Conservation (phyloP, 2,113 vertebrate species). For the Perognathus longimembris region DNA sequence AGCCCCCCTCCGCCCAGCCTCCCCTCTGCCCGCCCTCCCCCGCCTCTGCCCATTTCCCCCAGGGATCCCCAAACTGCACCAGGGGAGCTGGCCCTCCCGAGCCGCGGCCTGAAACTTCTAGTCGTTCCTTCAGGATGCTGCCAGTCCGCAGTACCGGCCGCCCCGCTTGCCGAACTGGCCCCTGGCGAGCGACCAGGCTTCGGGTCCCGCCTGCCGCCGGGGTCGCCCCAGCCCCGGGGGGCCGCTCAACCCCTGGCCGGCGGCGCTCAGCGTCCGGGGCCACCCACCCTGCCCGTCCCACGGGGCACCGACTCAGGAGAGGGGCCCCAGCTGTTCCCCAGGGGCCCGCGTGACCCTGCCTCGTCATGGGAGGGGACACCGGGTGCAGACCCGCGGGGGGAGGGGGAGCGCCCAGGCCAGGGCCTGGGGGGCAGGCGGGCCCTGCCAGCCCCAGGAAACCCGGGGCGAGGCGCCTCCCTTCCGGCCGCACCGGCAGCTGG, state of each 20-base stretch:
- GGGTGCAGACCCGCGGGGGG: background rate
- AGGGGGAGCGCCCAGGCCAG: accelerated
- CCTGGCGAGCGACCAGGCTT: background rate
- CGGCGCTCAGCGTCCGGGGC: background rate
- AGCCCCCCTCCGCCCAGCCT: accelerated
- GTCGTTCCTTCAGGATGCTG: background rate
- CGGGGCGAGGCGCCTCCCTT: too few species aligned
- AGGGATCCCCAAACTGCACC: background rate
- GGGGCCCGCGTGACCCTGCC: too few species aligned
- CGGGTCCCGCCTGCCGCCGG: accelerated
- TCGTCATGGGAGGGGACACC: accelerated
- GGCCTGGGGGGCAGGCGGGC: too few species aligned
- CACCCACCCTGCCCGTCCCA: background rate
- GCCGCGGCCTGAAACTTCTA: background rate
- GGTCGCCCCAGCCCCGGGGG: background rate
- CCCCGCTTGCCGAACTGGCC: background rate
- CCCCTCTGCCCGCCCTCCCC: too few species aligned
- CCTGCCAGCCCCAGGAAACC: too few species aligned
- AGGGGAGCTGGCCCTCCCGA: accelerated
- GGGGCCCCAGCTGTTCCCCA: too few species aligned
- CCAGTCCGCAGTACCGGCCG: accelerated
- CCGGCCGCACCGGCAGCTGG: background rate
- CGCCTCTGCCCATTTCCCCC: accelerated
- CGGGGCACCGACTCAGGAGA: accelerated
- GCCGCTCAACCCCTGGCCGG: slow-evolving; percentile 57